Evolutionary conservation across 2,113 vertebrate genomes (phyloP), one percentile per base, ranked within the genome.

Genomic region (Rhinolophus ferrumequinum): DNA sequence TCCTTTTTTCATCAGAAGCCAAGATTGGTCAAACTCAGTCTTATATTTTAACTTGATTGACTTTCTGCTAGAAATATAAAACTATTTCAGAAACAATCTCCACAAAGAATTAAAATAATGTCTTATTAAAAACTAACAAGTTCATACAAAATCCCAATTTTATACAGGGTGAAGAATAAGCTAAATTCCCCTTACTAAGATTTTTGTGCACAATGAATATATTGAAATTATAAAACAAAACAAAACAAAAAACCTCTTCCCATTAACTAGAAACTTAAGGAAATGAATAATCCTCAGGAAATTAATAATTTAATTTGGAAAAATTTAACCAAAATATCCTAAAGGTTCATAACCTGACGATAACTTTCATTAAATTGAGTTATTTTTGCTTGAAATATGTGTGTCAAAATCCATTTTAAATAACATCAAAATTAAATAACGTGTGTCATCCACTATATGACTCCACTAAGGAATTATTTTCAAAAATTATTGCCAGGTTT

Each of bases 1-100:
- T 96, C 66, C 80, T 88, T 97, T 94, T 85, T 80, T 50, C 41
- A 95, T 93, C 76, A 88, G 47, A 70, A 92, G 58, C 62, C 94
- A 93, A 76, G 41, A 76, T 90, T 94, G 84, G 5, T 69, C 64
- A 62, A 80, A 94, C 21, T 56, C 58, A 50, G 15, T 47, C 54
- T 92, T 93, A 24, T n/a, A 83, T 89, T 96, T 81, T 92, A 95
- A 96, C 38, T 77, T 35, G 47, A 75, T 84, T 82, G 58, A 77
- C 28, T 82, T 95, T 86, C 72, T 88, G 33, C 33, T 58, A 54
- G 75, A 91, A 93, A 92, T 82, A 90, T 26, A 35, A 90, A 90
- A 83, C 58, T 26, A 82, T 93, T 96, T 90, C 35, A 87, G 56
- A 94, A 88, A 8, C n/a, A 85, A 84, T 73, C 38, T 85, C 50